A percentile compares a stretch with the other conserved stretches of the same genome.
Conservation (phyloP, 2,113 vertebrate genomes). For the Falco punctatus region DNA sequence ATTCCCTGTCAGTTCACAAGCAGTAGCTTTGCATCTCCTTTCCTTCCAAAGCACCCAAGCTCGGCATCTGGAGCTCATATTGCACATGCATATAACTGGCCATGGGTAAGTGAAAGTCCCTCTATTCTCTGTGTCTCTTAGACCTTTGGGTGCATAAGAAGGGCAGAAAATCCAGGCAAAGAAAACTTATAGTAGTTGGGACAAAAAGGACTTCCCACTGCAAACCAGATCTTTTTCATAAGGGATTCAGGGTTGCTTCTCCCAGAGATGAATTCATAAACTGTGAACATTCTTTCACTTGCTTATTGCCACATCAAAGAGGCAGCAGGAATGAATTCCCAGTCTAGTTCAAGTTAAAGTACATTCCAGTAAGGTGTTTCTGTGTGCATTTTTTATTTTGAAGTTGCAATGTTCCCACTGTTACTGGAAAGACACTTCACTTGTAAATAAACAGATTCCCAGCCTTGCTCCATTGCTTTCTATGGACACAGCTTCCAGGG, state of each 20-base stretch:
- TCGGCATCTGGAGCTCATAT: accelerated
- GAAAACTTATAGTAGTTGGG: background rate
- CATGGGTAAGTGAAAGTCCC: background rate
- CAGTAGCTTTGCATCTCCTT: background rate
- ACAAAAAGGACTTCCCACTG: background rate
- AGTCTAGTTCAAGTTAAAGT: background rate
- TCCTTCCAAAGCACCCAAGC: background rate
- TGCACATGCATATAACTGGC: background rate
- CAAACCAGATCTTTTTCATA: background rate
- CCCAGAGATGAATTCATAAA: constrained; percentile 11
- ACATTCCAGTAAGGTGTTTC: background rate
- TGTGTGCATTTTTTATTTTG: background rate
- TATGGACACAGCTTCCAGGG: constrained; percentile 15
- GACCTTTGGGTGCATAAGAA: background rate
- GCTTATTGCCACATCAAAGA: constrained; percentile 30
- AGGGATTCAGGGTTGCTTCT: constrained; percentile 20
- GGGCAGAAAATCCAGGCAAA: background rate
- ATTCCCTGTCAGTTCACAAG: background rate
- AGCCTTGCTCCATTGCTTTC: constrained; percentile 1
- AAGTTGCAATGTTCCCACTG: constrained; percentile 33
- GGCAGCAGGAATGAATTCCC: background rate
- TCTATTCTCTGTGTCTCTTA: background rate
- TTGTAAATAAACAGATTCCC: constrained; percentile 26
- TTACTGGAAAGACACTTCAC: constrained; percentile 55
- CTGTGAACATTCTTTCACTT: constrained; percentile 50